These are phyloP conservation scores for Rostratula benghalensis DNA, from an alignment of 2,113 vertebrate genomes.

Conservation along the genomic window DNA sequence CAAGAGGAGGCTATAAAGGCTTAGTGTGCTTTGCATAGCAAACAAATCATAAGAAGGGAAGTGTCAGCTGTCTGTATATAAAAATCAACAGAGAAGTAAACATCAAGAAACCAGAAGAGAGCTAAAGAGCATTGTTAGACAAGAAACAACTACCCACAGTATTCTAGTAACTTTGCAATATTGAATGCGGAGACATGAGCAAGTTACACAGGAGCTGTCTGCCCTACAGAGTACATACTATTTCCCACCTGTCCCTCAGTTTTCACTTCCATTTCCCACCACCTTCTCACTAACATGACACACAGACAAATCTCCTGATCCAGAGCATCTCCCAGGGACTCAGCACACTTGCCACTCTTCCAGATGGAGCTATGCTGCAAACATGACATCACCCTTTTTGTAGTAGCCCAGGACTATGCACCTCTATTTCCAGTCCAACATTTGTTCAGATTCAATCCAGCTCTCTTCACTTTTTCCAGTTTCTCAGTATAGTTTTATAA, in stretches of 20 bases:
- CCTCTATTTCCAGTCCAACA: not conserved
- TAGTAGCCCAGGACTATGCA: not conserved
- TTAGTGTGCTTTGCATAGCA: not conserved
- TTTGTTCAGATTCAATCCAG: not conserved
- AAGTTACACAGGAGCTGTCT: not conserved
- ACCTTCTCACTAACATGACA: not conserved
- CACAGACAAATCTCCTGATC: not conserved
- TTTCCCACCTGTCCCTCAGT: not conserved
- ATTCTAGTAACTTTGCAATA: not conserved
- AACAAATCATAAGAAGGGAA: not conserved
- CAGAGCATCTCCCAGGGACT: not conserved
- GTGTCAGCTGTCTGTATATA: conserved; percentile 9
- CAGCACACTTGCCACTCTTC: not conserved
- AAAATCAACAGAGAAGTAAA: not conserved
- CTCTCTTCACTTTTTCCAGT: not conserved
- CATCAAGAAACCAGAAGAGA: not conserved
- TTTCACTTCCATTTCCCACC: not conserved
- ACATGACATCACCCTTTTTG: not conserved
- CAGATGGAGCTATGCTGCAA: not conserved
- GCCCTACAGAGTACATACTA: not conserved
- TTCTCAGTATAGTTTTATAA: not conserved
- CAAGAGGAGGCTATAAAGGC: not conserved
- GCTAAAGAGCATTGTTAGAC: not conserved
- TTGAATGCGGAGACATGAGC: not conserved
- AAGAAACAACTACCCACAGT: not conserved